phyloP scores from a whole-genome alignment of 2,888 invertebrate genomes.

The Nycteola revayana region DNA sequence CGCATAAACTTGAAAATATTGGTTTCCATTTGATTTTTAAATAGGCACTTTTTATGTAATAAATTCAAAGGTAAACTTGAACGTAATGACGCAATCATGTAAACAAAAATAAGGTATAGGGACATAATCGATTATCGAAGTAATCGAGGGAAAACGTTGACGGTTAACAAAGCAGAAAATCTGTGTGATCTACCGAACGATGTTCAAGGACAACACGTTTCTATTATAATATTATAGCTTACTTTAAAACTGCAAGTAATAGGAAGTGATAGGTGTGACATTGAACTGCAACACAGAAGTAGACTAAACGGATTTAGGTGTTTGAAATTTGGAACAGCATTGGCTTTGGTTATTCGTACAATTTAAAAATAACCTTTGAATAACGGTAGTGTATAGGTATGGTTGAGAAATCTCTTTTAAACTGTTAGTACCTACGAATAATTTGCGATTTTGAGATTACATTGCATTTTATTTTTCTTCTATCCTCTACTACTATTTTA shows the following conservation, averaged over 20 bases:
- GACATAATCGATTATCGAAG: constrained; percentile 48
- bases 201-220: constrained; percentile 55
- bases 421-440: too few relatives aligned
- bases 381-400: too few relatives aligned
- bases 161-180: constrained; percentile 58
- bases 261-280: constrained; percentile 33
- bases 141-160: constrained; percentile 66
- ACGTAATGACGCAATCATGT: constrained; percentile 11
- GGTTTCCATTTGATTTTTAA: too few relatives aligned
- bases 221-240: constrained; percentile 10
- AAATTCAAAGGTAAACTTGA: too few relatives aligned
- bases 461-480: too few relatives aligned
- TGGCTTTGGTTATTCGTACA: neutral
- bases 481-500: too few relatives aligned
- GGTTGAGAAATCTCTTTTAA: too few relatives aligned
- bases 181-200: constrained; percentile 45
- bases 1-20: too few relatives aligned
- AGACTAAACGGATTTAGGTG: constrained; percentile 5
- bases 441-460: too few relatives aligned
- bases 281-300: constrained; percentile 25
- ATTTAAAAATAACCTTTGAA: too few relatives aligned
- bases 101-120: constrained; percentile 18
- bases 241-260: constrained; percentile 22
- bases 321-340: neutral
- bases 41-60: too few relatives aligned